Base-by-base conservation (phyloP, 2,113 vertebrate species). In the Lipophrys pholis region DNA sequence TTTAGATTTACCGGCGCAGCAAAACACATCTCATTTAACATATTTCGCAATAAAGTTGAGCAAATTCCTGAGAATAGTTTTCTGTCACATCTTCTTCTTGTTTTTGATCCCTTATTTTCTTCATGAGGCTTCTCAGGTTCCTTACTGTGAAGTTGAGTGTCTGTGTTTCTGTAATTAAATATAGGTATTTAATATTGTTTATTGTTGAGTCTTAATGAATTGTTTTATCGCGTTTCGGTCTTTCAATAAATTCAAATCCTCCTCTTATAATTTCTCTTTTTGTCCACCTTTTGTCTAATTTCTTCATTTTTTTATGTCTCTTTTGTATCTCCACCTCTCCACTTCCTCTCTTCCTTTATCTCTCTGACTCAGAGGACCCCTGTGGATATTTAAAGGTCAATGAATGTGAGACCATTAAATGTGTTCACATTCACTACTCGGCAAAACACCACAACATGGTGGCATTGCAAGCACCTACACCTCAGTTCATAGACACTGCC, bases 331-430 rank as follows among this genome's bases (percentile, higher is more conserved):
- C 3, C 41, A 14, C 16, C 58, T 43, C 46, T 62, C 7, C 6
- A 42, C 11, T 14, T 66, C 14, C 12, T 45, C 50, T 53, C 52
- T 41, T 49, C 48, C n/a, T 52, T 30, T 30, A 30, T 12, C 0
- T 54, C 55, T 49, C 74, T 51, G 50, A 61, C 30, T 46, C 64
- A 16, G 7, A 54, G 16, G 53, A 53, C 45, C 77, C 89, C 74
- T 56, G 76, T 61, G 63, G 83, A 80, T 52, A 43, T 6, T 11
- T 5, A 87, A 90, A 89, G 85, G 87, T 90, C 80, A 87, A 61
- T 61, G n/a, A 73, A 69, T 67, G 49, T 72, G 72, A 56, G 59
- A 46, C 65, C 50, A 71, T 68, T 81, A 72, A 75, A 82, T 65
- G 40, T 57, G 55, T 48, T 76, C 36, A 21, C 57, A 50, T 17